Evolutionary conservation across 1,140 invertebrate genomes (phyloP).

Genomic region (Cecropterus lyciades): DNA sequence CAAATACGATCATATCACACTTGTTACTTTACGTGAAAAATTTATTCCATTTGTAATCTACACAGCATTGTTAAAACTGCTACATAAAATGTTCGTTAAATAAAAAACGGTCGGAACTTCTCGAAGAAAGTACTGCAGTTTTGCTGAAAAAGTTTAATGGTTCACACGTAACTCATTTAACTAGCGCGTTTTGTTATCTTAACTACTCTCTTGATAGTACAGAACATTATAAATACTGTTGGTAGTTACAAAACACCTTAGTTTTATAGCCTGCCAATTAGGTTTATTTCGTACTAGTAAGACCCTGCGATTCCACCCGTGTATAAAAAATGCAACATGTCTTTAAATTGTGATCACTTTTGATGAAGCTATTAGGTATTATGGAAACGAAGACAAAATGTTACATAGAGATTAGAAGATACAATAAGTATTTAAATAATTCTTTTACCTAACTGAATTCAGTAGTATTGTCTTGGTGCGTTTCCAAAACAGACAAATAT

Average conservation of each 20-base stretch:
- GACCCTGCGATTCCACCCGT: no score
- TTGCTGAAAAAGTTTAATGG: constrained; percentile 20
- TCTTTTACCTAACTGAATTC: no score
- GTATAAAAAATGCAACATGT: no score
- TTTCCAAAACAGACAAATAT: no score
- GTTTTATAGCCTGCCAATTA: constrained; percentile 56
- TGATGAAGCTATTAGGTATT: no score
- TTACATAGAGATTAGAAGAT: no score
- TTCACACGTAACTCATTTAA: constrained; percentile 33
- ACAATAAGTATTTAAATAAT: no score
- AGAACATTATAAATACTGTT: constrained; percentile 57
- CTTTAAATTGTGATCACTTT: no score
- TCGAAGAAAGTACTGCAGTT: constrained; percentile 38
- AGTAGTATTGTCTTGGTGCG: no score
- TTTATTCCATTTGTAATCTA: not conserved
- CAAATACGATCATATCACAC: no score
- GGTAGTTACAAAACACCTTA: constrained; percentile 57
- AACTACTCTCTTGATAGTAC: constrained; percentile 28
- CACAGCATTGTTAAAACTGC: not conserved
- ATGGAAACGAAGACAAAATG: no score
- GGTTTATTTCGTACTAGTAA: constrained; percentile 44
- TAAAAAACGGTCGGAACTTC: constrained; percentile 5
- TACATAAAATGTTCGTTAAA: constrained; percentile 2
- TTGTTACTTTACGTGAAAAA: no score
- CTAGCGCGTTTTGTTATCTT: constrained; percentile 31